These are phyloP conservation scores for Cephalopachus bancanus DNA, from an alignment of 2,797 vertebrate species.

Conservation along the genomic window DNA sequence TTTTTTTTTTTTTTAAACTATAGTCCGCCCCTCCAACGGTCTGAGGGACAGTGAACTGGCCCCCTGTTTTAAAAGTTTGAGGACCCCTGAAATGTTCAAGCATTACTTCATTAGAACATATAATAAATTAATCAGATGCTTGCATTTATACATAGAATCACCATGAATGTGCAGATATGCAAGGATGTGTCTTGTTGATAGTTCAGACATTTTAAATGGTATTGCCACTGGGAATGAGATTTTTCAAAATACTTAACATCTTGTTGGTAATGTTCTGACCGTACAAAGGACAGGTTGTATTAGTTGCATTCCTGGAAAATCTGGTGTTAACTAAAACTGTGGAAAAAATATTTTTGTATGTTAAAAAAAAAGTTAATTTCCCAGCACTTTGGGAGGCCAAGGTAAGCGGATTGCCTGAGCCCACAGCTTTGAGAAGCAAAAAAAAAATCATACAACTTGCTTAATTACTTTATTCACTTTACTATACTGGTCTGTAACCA, in stretches of 20 bases:
- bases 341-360: slow-evolving; percentile 25
- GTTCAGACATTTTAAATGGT: neutral
- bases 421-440: too few relatives aligned
- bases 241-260: neutral
- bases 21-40: too few relatives aligned
- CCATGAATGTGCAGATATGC: neutral
- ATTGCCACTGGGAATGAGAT: neutral
- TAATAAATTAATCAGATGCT: neutral
- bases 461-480: too few relatives aligned
- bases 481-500: too few relatives aligned
- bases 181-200: neutral
- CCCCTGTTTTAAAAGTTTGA: too few relatives aligned
- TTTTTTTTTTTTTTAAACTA: too few relatives aligned
- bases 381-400: neutral
- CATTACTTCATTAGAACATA: slow-evolving; percentile 12
- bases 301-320: slow-evolving; percentile 30
- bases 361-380: neutral
- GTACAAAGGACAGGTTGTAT: slow-evolving; percentile 3
- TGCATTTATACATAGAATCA: neutral
- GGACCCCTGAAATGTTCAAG: neutral
- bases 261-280: slow-evolving; percentile 33
- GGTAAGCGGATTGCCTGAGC: too few relatives aligned
- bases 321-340: slow-evolving; percentile 36
- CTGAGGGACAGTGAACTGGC: too few relatives aligned
- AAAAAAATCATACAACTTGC: too few relatives aligned